These are phyloP conservation scores for Syrmaticus mikado DNA, from an alignment of 2,113 vertebrate genomes.

Conservation along the genomic window DNA sequence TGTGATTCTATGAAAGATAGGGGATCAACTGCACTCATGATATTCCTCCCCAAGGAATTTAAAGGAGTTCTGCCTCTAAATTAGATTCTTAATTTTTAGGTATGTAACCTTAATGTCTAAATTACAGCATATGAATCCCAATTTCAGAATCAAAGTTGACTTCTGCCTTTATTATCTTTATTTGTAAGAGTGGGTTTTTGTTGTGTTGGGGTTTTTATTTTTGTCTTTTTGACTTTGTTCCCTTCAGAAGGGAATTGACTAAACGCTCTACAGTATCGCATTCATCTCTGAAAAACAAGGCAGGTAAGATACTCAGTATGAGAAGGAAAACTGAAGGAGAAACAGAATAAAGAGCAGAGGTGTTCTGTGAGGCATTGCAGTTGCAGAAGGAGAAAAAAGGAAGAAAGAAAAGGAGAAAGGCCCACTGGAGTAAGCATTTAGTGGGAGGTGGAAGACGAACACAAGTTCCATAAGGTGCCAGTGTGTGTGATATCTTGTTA, in stretches of 20 bases:
- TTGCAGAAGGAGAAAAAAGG: not conserved
- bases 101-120: not conserved
- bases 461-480: not conserved
- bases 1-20: not conserved
- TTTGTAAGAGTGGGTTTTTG: not conserved
- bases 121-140: not conserved
- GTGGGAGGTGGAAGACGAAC: not conserved
- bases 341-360: not conserved
- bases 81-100: not conserved
- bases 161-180: not conserved
- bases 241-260: not conserved
- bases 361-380: not conserved
- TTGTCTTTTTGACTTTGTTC: not conserved
- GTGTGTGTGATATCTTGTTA: not conserved
- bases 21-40: not conserved
- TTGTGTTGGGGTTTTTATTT: not conserved
- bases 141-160: not conserved
- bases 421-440: not conserved
- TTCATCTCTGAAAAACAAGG: not conserved
- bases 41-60: not conserved
- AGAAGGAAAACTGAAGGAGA: not conserved
- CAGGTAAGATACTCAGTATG: fast-evolving
- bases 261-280: not conserved
- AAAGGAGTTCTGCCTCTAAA: not conserved
- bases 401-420: no score